Base-by-base conservation (phyloP, 2,888 invertebrate genomes). In the Tanytarsus gracilentus region DNA sequence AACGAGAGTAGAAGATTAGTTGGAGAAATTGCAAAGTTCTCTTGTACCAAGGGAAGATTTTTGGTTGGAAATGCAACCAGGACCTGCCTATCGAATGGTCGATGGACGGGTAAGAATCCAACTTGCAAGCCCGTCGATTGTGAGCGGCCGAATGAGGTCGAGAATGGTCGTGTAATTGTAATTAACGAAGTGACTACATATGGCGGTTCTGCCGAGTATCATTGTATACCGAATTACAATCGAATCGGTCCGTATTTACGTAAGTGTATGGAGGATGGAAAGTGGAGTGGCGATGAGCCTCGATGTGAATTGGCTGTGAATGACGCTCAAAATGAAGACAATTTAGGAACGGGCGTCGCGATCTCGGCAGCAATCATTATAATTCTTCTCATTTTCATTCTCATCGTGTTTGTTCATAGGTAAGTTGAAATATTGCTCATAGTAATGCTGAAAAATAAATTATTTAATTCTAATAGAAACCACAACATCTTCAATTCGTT, bases 271-370 rank as follows among this genome's bases (percentile, higher is more conserved):
- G 89, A 89, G 61, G 87, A 85, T 63, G 91, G 88, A 3, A 77
- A 78, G 49, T 94, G 94, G 93, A 90, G 90, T 3, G 91, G 91
- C 0, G 86, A 87, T 56, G 86, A 89, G 66, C 92, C 93, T 0
- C 79, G 79, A 66, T 94, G 94, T 72, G 86, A 89, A 76, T 75
- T 83, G 53, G 76, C 79, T 1, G 77, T 78, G 1, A 80, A 84
- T 21, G 87, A 88, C 69, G 81, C 84, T 0, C 83, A 84, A 65
- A 88, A 86, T 62, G 78, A 79, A 16, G 83, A 85, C 2, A 80
- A 84, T 3, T 70, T 90, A 60, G 88, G 89, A 1, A 81, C 88
- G 7, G 86, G 86, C 63, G 88, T 92, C 18, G 91, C 89, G 18
- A 86, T 92, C 33, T 89, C 86, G 21, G 86, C 88, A 44, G 90